These are phyloP conservation scores for Pipistrellus pygmaeus DNA, from an alignment of 2,797 vertebrate species.

Conservation along the genomic window DNA sequence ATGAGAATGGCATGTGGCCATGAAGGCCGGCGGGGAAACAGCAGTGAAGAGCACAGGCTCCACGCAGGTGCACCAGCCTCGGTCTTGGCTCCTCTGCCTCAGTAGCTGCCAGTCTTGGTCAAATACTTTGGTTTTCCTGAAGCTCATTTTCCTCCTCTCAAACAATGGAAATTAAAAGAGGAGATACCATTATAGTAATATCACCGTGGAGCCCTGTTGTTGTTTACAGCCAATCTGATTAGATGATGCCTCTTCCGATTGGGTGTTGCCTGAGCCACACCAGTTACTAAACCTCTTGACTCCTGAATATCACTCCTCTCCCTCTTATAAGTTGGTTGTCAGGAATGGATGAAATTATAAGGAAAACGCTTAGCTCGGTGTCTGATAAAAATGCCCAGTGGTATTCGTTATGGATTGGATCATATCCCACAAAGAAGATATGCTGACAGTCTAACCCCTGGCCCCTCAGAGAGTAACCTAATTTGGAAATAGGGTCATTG, in stretches of 20 bases:
- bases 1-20: background rate
- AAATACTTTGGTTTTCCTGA: constrained; percentile 32
- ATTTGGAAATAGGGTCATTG: constrained; percentile 5
- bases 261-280: background rate
- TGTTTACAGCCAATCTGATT: background rate
- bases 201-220: background rate
- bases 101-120: background rate
- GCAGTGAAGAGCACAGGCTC: background rate
- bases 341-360: background rate
- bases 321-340: background rate
- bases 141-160: constrained; percentile 38
- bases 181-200: background rate
- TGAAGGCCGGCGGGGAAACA: background rate
- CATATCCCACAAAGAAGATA: background rate
- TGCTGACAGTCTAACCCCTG: background rate
- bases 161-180: background rate
- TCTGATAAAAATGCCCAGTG: background rate
- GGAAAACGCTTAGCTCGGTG: background rate
- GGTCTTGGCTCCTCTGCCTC: background rate
- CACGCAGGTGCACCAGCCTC: background rate
- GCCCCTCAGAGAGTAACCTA: background rate
- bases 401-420: background rate
- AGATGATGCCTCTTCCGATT: background rate
- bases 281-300: background rate
- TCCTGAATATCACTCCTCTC: background rate